Percentiles rank a stretch among this genome's conserved stretches.
phyloP scores from a whole-genome alignment of 2,888 invertebrate species.

The Venusia cambrica region DNA sequence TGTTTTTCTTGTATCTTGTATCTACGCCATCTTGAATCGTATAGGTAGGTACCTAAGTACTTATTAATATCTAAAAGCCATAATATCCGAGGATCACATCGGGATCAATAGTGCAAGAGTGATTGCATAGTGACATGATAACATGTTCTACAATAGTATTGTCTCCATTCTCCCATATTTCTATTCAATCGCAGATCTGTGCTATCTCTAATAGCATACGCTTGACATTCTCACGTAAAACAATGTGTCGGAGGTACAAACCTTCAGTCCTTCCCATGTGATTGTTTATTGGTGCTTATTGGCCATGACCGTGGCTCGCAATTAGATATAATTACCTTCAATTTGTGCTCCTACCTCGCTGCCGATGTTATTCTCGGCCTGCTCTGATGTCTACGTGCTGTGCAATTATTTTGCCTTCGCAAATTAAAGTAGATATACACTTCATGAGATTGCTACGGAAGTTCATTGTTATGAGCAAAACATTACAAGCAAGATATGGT shows the following conservation, averaged over 20 bases:
- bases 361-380: constrained; percentile 67
- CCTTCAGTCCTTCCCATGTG: constrained; percentile 65
- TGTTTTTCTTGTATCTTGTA: too few relatives aligned
- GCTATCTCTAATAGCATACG: constrained; percentile 23
- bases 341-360: too few relatives aligned
- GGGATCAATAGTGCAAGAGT: too few relatives aligned
- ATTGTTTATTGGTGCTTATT: constrained; percentile 79
- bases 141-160: too few relatives aligned
- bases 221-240: constrained; percentile 27
- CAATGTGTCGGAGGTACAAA: constrained; percentile 39
- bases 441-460: constrained; percentile 48
- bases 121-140: too few relatives aligned
- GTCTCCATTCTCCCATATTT: constrained; percentile 6
- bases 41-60: too few relatives aligned
- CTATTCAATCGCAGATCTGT: constrained; percentile 14
- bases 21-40: too few relatives aligned
- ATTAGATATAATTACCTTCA: constrained; percentile 78
- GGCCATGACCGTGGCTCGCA: constrained; percentile 77
- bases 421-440: constrained; percentile 46
- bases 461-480: too few relatives aligned
- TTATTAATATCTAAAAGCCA: too few relatives aligned
- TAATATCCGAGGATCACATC: too few relatives aligned
- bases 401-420: constrained; percentile 64
- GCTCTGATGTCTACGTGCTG: constrained; percentile 52
- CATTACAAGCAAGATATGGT: too few relatives aligned